A percentile compares a stretch with the other conserved stretches of the same genome.
These are phyloP conservation scores for Sinopyrophorus schimmeli DNA, from an alignment of 2,888 invertebrate genomes.

Conservation along the genomic window DNA sequence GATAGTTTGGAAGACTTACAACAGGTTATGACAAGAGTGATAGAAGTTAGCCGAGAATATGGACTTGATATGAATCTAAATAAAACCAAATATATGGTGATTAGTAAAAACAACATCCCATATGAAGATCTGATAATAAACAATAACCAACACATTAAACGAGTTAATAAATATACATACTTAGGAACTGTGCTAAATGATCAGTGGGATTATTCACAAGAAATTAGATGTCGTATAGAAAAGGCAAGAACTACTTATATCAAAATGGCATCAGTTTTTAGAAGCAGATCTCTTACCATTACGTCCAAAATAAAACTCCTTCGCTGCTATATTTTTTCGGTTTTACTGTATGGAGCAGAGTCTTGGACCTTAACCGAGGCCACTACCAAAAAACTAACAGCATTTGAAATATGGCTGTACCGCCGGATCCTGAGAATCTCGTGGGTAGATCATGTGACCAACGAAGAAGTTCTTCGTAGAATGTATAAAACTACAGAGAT, in stretches of 20 bases:
- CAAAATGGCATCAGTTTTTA: too few species aligned
- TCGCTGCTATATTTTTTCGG: neutral
- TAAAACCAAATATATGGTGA: conserved; percentile 9
- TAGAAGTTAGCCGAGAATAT: conserved; percentile 2
- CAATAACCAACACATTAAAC: too few species aligned
- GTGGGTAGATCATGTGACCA: too few species aligned
- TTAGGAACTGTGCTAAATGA: neutral
- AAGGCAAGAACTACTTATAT: too few species aligned
- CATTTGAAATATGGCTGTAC: conserved; percentile 1
- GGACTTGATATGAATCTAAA: conserved; percentile 3
- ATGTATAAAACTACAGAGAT: too few species aligned
- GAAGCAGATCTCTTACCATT: too few species aligned
- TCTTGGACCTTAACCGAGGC: neutral
- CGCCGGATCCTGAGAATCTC: too few species aligned
- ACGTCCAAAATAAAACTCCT: neutral
- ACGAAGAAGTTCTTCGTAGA: too few species aligned
- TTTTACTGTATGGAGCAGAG: neutral
- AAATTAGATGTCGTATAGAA: neutral
- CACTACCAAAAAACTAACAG: neutral
- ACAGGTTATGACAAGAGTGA: neutral
- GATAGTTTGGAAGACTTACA: conserved; percentile 5
- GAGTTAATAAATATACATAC: neutral
- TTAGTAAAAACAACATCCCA: conserved; percentile 1
- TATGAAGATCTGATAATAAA: neutral
- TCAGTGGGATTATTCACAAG: neutral